Evolutionary conservation across 2,797 vertebrate genomes (phyloP), one percentile per base, ranked within the genome.

Genomic region (Gadopsis marmoratus): DNA sequence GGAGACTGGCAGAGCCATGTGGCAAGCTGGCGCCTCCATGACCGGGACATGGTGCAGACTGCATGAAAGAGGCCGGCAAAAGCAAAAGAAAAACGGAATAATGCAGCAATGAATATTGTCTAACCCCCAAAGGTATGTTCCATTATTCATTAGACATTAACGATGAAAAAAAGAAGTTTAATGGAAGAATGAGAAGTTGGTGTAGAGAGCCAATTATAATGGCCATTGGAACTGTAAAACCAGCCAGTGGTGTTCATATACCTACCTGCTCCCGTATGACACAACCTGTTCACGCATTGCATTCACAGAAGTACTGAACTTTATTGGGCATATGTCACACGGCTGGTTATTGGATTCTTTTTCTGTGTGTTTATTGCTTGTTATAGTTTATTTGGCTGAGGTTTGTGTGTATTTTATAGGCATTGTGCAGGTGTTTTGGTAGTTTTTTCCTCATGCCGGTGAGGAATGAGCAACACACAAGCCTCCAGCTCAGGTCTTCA

Each of bases 1-100:
- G 85, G 85, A 85, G 78, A 58, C 84, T 1, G 23, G 75, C 53
- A 78, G n/a, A 74, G 83, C 79, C 87, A 86, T 86, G 88, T 90
- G 86, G 79, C 76, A 74, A 63, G 50, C n/a, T 90, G 83, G 76
- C 81, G 79, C 67, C 79, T 62, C 58, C 19, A 21, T 68, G 64
- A 79, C 83, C 26, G 13, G 71, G 79, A 84, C 58, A 68, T 33
- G 59, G 41, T 80, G 45, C 56, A 59, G 85, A n/a, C 39, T 59
- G n/a, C 33, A 2, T 62, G 35, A 23, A n/a, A 76, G 31, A 6
- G 26, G 58, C 16, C 41, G 54, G 21, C 29, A 45, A 12, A 47
- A 50, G 2, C 26, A 26, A 26, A 26, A 26, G 26, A 26, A n/a
- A 69, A 58, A 45, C 17, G 26, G 61, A 79, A 45, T 59, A 16